Conservation (phyloP, 2,113 vertebrate genomes). For the Scartelaos histophorus region DNA sequence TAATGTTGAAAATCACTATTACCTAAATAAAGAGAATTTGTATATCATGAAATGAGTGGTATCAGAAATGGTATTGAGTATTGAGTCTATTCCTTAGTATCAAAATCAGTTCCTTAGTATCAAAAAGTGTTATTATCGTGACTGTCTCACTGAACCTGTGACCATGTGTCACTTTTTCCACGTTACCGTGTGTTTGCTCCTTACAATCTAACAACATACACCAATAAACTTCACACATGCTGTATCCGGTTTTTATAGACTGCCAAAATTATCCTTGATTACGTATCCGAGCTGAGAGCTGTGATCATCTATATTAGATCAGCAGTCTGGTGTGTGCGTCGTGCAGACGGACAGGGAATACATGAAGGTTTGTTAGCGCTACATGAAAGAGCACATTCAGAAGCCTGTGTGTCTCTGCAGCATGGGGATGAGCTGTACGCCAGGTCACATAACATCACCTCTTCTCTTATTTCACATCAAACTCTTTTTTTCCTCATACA, state of each 20-base stretch:
- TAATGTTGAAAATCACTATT: too few species aligned
- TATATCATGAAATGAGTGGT: too few species aligned
- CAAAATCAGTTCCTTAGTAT: too few species aligned
- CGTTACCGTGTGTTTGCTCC: neutral
- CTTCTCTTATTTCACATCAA: conserved; percentile 8
- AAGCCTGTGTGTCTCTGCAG: neutral
- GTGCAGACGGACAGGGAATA: neutral
- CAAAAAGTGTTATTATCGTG: too few species aligned
- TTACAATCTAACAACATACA: neutral
- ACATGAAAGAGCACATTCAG: neutral
- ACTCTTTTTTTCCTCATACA: conserved; percentile 15
- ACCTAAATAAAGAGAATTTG: too few species aligned
- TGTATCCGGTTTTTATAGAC: conserved; percentile 19
- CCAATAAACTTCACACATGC: neutral
- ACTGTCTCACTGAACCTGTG: neutral
- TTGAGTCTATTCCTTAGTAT: too few species aligned
- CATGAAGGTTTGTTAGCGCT: neutral
- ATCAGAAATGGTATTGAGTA: too few species aligned
- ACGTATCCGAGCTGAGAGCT: neutral
- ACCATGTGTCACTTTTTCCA: neutral
- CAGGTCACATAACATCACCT: conserved; percentile 12
- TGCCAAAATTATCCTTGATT: conserved; percentile 2
- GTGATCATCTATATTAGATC: conserved; percentile 7
- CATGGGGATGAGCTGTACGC: neutral
- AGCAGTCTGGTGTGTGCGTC: neutral